phyloP scores from a whole-genome alignment of 2,113 vertebrate species.

The Corythaeola cristata region DNA sequence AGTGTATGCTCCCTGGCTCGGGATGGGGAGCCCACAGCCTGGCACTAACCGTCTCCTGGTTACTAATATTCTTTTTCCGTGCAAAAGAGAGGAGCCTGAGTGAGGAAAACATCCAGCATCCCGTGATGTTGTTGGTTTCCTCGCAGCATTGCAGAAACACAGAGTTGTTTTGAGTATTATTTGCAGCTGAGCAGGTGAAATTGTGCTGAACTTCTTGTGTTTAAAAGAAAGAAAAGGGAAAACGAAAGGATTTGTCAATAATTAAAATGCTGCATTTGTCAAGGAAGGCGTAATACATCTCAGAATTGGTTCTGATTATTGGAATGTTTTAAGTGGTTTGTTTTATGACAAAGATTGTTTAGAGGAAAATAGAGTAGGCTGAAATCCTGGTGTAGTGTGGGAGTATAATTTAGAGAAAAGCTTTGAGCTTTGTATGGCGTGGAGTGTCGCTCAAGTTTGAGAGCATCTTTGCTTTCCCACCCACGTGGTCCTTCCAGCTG shows the following conservation, averaged over 20 bases:
- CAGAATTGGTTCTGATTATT: neutral
- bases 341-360: slow-evolving; percentile 19
- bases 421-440: neutral
- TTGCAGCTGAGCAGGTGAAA: neutral
- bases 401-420: neutral
- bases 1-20: neutral
- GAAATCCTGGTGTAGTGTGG: neutral
- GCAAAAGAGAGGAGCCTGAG: neutral
- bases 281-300: neutral
- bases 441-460: neutral
- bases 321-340: slow-evolving; percentile 12
- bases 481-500: neutral
- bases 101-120: neutral
- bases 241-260: neutral
- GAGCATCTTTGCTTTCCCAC: neutral
- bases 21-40: neutral
- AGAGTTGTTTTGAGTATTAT: neutral
- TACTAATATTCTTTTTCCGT: neutral
- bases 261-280: neutral
- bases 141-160: neutral
- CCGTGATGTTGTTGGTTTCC: neutral
- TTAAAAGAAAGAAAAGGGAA: neutral
- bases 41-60: neutral
- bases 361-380: neutral
- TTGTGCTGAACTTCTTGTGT: neutral